These are phyloP conservation scores for Pandion haliaetus DNA, from an alignment of 2,113 vertebrate genomes.

Conservation along the genomic window DNA sequence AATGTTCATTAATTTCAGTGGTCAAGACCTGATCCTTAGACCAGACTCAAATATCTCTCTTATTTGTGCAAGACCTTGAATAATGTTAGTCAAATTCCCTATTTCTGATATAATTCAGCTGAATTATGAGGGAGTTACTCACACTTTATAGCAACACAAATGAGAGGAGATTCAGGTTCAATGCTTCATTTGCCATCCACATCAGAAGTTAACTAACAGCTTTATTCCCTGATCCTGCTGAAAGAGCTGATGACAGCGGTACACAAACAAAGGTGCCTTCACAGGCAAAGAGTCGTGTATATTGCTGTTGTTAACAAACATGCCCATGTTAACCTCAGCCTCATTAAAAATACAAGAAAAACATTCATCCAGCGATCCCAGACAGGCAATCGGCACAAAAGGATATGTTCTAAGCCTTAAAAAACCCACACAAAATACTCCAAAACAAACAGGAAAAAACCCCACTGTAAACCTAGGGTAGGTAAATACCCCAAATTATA, in stretches of 20 bases:
- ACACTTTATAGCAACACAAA: not conserved
- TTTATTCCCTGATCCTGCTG: not conserved
- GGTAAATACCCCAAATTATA: conserved; percentile 11
- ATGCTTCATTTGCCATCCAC: not conserved
- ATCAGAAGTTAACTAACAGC: not conserved
- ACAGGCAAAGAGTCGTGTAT: not conserved
- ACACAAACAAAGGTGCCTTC: conserved; percentile 9
- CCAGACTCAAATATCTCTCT: not conserved
- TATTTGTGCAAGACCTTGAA: not conserved
- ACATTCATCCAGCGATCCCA: conserved; percentile 10
- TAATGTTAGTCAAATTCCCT: not conserved
- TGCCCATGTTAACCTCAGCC: conserved; percentile 5
- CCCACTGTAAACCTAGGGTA: not conserved
- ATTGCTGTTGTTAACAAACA: conserved; percentile 24
- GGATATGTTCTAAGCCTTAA: not conserved
- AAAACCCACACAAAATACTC: not conserved
- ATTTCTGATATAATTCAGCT: not conserved
- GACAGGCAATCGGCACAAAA: not conserved
- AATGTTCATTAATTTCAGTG: not conserved
- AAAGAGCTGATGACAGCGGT: not conserved
- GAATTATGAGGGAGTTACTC: not conserved
- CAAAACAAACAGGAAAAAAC: not conserved
- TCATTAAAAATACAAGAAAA: conserved; percentile 53
- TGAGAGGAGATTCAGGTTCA: not conserved
- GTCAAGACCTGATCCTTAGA: not conserved